Evolutionary conservation across 2,888 invertebrate genomes (phyloP).

Genomic region (Drosophila quasianomalipes): DNA sequence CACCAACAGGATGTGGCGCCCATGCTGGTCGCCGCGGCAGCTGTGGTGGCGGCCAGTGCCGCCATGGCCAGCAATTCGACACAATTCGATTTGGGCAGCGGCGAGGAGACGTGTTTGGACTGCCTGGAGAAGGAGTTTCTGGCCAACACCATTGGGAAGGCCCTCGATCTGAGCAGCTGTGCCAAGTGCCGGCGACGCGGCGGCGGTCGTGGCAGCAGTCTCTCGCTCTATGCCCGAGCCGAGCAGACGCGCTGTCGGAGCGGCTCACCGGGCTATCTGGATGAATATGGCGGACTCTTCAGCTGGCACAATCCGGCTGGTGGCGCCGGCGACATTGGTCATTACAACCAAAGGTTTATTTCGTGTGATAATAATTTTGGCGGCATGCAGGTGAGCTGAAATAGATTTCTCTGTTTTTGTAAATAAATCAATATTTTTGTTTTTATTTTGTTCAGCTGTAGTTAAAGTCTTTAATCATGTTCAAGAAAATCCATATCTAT

Average conservation of each 20-base stretch:
- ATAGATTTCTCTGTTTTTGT: not conserved
- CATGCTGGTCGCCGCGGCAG: constrained; percentile 64
- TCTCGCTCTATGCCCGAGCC: constrained; percentile 66
- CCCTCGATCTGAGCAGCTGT: constrained; percentile 80
- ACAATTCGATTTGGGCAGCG: constrained; percentile 65
- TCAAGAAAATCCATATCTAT: not conserved
- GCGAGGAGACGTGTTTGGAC: constrained; percentile 84
- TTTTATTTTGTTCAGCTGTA: not conserved
- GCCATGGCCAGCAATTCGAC: constrained; percentile 60
- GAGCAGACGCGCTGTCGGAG: constrained; percentile 72
- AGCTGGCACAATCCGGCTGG: constrained; percentile 49
- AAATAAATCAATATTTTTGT: not conserved
- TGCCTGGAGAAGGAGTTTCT: constrained; percentile 85
- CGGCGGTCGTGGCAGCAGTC: constrained; percentile 65
- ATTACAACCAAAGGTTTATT: constrained; percentile 77
- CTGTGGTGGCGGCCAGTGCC: constrained; percentile 55
- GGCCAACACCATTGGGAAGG: constrained; percentile 84
- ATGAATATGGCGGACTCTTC: constrained; percentile 62
- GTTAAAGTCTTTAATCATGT: not conserved
- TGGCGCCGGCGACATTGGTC: constrained; percentile 40
- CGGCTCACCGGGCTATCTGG: constrained; percentile 67
- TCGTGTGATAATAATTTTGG: constrained; percentile 81
- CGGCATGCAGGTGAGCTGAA: constrained; percentile 68
- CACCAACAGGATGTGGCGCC: constrained; percentile 52
- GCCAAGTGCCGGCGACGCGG: constrained; percentile 75